phyloP scores from a whole-genome alignment of 2,797 vertebrate species.

The Anabacerthia variegaticeps region DNA sequence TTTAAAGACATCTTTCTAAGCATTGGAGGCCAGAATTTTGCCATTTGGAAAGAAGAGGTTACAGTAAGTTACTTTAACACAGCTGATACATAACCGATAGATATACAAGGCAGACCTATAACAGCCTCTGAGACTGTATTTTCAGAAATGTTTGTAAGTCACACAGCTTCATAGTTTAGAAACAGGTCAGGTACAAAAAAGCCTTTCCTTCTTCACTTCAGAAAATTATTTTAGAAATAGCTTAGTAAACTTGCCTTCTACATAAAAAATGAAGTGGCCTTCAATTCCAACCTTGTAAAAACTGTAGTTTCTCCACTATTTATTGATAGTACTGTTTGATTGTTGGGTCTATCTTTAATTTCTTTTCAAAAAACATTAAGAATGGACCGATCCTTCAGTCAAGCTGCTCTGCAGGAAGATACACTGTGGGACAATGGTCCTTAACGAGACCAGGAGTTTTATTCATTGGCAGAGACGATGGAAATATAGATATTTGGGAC shows the following conservation, averaged over 20 bases:
- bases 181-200: not conserved
- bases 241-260: not conserved
- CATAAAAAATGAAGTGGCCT: not conserved
- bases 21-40: constrained; percentile 83
- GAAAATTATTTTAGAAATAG: not conserved
- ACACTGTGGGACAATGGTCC: constrained; percentile 88
- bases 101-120: not conserved
- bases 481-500: constrained; percentile 91
- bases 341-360: not conserved
- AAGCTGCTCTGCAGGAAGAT: constrained; percentile 73
- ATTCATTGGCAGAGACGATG: constrained; percentile 88
- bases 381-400: constrained; percentile 82
- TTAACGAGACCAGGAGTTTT: constrained; percentile 87
- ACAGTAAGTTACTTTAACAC: constrained; percentile 78
- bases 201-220: not conserved
- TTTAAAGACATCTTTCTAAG: constrained; percentile 89
- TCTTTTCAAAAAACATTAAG: constrained; percentile 68
- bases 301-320: not conserved
- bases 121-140: not conserved
- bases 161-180: not conserved
- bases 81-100: not conserved
- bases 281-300: not conserved
- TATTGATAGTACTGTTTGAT: not conserved
- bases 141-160: constrained; percentile 39
- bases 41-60: constrained; percentile 91